Percentiles rank a stretch among this genome's conserved stretches.
Conservation (phyloP, 2,113 vertebrate genomes). For the Ardeotis arabs region DNA sequence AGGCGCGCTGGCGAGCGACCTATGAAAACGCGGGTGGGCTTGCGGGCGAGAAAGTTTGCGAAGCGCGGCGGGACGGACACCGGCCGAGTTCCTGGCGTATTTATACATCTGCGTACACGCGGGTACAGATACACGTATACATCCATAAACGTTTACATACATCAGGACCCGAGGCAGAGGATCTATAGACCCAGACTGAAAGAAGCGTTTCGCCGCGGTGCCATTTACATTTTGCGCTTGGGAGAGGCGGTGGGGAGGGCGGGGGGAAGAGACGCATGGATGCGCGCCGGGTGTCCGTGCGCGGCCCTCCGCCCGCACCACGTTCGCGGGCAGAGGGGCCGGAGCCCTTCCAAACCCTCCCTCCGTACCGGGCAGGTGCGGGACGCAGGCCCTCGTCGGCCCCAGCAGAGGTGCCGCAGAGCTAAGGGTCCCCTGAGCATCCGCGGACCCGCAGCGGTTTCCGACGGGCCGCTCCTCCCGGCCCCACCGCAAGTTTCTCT, state of each 20-base stretch:
- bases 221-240: neutral
- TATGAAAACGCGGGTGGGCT: neutral
- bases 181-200: neutral
- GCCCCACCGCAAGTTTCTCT: neutral
- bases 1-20: neutral
- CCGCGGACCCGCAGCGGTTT: neutral
- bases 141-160: neutral
- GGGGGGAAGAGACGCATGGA: neutral
- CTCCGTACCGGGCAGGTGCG: neutral
- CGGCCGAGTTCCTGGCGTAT: neutral
- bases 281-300: too few species aligned
- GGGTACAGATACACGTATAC: accelerated
- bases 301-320: neutral
- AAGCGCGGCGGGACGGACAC: neutral
- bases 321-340: neutral
- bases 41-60: neutral
- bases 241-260: neutral
- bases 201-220: neutral
- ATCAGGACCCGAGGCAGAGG: neutral
- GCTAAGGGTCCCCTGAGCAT: neutral
- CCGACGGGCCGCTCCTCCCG: neutral
- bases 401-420: neutral
- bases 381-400: neutral
- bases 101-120: neutral
- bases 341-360: neutral